Base-by-base conservation (phyloP, 2,797 vertebrate species). In the Tinamus major region DNA sequence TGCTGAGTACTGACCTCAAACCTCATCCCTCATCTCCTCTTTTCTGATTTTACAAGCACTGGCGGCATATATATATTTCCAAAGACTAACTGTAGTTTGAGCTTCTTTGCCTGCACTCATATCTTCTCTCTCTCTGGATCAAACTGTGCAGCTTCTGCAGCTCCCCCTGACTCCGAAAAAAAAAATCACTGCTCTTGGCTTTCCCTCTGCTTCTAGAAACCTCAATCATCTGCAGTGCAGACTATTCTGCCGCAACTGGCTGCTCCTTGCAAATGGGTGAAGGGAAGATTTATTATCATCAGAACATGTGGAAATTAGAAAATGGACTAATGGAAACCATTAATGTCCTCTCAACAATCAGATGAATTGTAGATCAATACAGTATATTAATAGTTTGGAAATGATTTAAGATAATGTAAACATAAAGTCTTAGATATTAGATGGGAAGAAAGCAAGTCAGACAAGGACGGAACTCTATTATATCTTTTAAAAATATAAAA, bases 301-400 rank as follows among this genome's bases (percentile, higher is more conserved):
- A 92, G 90, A 96, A 95, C 68, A 93, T 3, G 21, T 91, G 91
- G 93, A 97, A 97, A 98, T 97, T 97, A 97, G 94, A 95, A 97
- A 97, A 97, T 87, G 95, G 94, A 83, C 96, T 98, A 97, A 98
- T 97, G 97, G 96, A 97, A 97, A 92, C 92, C 95, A 97, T 96
- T 98, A 97, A 97, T 93, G 96, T 91, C 78, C 69, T 95, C 88
- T 95, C 90, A 94, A 94, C 92, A 95, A 91, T 95, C 90, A 97
- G 95, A 97, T 95, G 61, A 96, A 97, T 93, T 94, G 87, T 94
- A 86, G 92, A 97, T 98, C 96, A 97, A 97, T 98, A 96, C 9
- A 75, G 56, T 92, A 24, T 96, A 96, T 97, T 97, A 97, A 97
- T 89, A 96, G 67, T 92, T 72, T 93, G 87, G 90, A 96, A 96